Percentiles rank a stretch among this genome's conserved stretches.
phyloP scores from a whole-genome alignment of 2,113 vertebrate species.

The Melospiza georgiana region DNA sequence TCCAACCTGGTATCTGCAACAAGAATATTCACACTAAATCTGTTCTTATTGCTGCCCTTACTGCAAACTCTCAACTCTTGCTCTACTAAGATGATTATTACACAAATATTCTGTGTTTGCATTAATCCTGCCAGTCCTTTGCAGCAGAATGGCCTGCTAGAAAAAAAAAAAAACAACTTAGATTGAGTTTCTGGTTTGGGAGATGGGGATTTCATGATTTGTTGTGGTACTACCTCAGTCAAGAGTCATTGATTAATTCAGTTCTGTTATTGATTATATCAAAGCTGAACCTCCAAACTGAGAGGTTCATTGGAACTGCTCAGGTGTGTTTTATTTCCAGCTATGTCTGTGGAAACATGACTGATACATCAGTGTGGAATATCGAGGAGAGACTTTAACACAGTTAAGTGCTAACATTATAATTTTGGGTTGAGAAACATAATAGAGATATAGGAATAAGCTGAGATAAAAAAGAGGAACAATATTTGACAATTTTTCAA shows the following conservation, averaged over 20 bases:
- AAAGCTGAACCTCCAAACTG: background rate
- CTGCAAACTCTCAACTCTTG: background rate
- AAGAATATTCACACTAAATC: background rate
- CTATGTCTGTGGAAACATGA: background rate
- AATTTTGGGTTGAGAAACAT: background rate
- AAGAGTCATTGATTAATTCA: background rate
- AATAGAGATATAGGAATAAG: fast-evolving
- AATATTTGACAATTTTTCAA: background rate
- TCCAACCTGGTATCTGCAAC: background rate
- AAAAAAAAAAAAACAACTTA: background rate
- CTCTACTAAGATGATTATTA: background rate
- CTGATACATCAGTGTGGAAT: background rate
- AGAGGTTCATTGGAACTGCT: background rate
- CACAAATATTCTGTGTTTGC: background rate
- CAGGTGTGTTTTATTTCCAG: background rate
- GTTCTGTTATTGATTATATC: background rate
- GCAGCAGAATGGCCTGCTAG: background rate
- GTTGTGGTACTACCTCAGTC: background rate
- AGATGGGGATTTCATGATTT: background rate
- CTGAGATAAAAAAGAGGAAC: background rate
- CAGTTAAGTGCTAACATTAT: background rate
- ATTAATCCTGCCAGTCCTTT: background rate
- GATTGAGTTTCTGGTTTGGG: background rate
- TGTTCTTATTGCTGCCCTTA: background rate
- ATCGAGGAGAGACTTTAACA: background rate